Base-by-base conservation (phyloP, 1,140 invertebrate genomes). In the Coelopa frigida region DNA sequence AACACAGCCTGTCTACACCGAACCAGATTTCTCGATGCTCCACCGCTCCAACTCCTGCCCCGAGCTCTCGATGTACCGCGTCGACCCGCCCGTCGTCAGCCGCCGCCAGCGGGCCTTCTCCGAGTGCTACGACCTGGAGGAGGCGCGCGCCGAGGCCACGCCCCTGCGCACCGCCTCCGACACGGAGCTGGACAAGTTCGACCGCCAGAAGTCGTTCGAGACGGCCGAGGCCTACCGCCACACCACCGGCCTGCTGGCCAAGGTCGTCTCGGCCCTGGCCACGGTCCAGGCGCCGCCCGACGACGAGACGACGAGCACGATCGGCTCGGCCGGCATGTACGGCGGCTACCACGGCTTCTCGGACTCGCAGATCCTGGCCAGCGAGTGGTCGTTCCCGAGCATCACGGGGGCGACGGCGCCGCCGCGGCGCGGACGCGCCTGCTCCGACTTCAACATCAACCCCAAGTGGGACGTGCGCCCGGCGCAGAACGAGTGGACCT, bases 241-340 rank as follows among this genome's bases (percentile, higher is more conserved):
- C 55, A 84, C 84, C 2, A 81, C 79, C 0, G 82, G 85, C 53
- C 61, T 89, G 12, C 59, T 88, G 32, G 80, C 84, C 1, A 77
- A 82, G 62, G 76, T 87, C 18, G 83, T 87, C 0, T 84, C 83
- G 52, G 81, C 85, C 4, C 67, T 87, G 32, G 83, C 83, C 8
- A 80, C 76, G 8, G 77, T 81, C 29, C 74, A 77, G 15, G 52
- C 59, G 1, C 70, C 72, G 29, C 70, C 73, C 2, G 69, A 73
- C 33, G 68, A 74, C 6, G 68, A 76, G 14, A 57, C 59, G 6
- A 47, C 54, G 38, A 47, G 26, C 23, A 53, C 38, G 7, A 33
- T 45, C 18, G 48, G 43, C 7, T 24, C 48, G 42, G 52, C 40
- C 0, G 57, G 51, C 2, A 22, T 63, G 0, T 68, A 56, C 44